Evolutionary conservation across 2,888 invertebrate genomes (phyloP).

Genomic region (Harpagoxenus sublaevis): DNA sequence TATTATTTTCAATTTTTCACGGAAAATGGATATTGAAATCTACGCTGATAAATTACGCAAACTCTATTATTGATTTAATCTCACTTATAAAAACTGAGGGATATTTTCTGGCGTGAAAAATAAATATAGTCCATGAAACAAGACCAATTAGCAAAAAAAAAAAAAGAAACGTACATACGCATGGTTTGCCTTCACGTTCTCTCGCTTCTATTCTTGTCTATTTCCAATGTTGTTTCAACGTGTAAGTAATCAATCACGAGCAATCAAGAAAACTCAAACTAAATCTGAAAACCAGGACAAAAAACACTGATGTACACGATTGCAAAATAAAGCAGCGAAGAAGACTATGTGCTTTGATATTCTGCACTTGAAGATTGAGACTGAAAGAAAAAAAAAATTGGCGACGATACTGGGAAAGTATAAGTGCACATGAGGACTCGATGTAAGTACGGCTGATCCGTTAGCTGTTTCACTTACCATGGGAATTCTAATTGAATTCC

Average conservation of each 20-base stretch:
- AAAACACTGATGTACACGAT: background rate
- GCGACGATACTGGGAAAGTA: constrained; percentile 31
- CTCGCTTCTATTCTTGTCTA: background rate
- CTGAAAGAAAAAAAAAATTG: constrained; percentile 11
- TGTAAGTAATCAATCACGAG: constrained; percentile 26
- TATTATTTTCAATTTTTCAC: background rate
- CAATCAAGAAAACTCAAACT: background rate
- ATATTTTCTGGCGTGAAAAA: background rate
- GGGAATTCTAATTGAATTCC: constrained; percentile 72
- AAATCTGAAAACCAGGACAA: background rate
- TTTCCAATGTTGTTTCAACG: constrained; percentile 9
- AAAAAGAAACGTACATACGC: constrained; percentile 21
- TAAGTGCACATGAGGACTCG: constrained; percentile 1
- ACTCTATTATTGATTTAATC: background rate
- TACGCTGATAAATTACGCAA: background rate
- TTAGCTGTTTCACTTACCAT: constrained; percentile 65
- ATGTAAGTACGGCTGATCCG: background rate
- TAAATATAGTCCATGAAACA: background rate
- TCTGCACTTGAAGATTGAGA: constrained; percentile 7
- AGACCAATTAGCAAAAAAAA: background rate
- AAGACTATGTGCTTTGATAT: background rate
- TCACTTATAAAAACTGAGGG: background rate
- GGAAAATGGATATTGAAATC: background rate
- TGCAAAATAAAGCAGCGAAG: background rate
- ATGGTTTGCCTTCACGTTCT: constrained; percentile 3